phyloP scores from a whole-genome alignment of 2,113 vertebrate species.

The Pangasianodon gigas region DNA sequence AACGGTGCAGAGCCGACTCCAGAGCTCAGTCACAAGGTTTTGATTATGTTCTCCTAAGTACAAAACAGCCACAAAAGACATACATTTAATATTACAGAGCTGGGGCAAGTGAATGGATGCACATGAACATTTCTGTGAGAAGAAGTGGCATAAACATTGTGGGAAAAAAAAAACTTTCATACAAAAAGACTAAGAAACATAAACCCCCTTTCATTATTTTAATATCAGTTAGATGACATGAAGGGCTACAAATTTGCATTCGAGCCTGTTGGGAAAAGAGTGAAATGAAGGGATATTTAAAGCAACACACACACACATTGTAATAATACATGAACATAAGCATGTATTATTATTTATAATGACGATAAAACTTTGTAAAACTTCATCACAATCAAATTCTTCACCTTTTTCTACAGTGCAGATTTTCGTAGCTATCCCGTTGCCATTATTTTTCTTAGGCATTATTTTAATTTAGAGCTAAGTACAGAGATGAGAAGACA shows the following conservation, averaged over 20 bases:
- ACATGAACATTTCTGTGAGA: background rate
- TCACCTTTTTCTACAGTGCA: too few relatives aligned
- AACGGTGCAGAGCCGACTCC: background rate
- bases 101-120: background rate
- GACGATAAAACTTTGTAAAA: too few relatives aligned
- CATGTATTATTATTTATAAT: too few relatives aligned
- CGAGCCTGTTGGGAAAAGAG: too few relatives aligned
- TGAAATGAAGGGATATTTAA: background rate
- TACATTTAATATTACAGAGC: conserved; percentile 10
- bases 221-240: background rate
- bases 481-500: background rate
- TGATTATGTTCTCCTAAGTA: conserved; percentile 12
- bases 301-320: background rate
- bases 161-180: background rate
- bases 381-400: too few relatives aligned
- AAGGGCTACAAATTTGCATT: background rate
- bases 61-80: background rate
- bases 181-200: background rate
- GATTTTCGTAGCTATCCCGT: too few relatives aligned
- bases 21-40: conserved; percentile 12
- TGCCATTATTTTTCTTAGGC: background rate
- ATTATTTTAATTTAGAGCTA: background rate
- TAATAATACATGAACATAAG: too few relatives aligned
- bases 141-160: background rate
- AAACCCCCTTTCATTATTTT: background rate